Conservation (phyloP, 2,888 invertebrate genomes). For the Vandiemenella viatica region DNA sequence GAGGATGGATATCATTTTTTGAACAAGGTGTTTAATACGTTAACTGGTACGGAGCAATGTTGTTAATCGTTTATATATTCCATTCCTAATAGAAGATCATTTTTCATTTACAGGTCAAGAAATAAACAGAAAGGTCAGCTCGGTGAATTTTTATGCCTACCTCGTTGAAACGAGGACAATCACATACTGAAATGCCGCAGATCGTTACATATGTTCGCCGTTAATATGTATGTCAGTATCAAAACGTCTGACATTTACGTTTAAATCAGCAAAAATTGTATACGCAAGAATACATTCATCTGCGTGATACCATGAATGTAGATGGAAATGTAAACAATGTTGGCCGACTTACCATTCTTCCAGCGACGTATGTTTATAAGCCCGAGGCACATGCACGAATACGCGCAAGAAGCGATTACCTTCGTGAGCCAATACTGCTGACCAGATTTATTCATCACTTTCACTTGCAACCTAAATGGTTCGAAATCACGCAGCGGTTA, state of each 20-base stretch:
- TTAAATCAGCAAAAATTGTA: background rate
- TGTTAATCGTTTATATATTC: too few species aligned
- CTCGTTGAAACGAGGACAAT: too few species aligned
- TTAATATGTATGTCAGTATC: too few species aligned
- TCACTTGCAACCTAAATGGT: slow-evolving; percentile 25
- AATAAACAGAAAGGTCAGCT: too few species aligned
- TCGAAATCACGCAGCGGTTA: slow-evolving; percentile 20
- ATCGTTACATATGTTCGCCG: too few species aligned
- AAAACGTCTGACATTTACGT: too few species aligned
- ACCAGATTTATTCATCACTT: slow-evolving; percentile 26
- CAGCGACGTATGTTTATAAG: slow-evolving; percentile 16
- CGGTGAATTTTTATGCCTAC: too few species aligned
- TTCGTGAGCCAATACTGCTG: slow-evolving; percentile 23
- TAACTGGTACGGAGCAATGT: too few species aligned
- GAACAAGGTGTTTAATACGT: background rate
- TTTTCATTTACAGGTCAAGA: too few species aligned
- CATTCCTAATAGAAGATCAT: too few species aligned
- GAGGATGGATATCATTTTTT: slow-evolving; percentile 14
- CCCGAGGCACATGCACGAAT: slow-evolving; percentile 25
- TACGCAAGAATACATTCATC: slow-evolving; percentile 17
- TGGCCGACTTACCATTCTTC: slow-evolving; percentile 20
- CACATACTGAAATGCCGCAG: too few species aligned
- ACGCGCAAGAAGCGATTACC: slow-evolving; percentile 5
- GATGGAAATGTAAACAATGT: too few species aligned
- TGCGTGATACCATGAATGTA: slow-evolving; percentile 17